Conservation (phyloP, 2,113 vertebrate genomes). For the Erinaceus europaeus region DNA sequence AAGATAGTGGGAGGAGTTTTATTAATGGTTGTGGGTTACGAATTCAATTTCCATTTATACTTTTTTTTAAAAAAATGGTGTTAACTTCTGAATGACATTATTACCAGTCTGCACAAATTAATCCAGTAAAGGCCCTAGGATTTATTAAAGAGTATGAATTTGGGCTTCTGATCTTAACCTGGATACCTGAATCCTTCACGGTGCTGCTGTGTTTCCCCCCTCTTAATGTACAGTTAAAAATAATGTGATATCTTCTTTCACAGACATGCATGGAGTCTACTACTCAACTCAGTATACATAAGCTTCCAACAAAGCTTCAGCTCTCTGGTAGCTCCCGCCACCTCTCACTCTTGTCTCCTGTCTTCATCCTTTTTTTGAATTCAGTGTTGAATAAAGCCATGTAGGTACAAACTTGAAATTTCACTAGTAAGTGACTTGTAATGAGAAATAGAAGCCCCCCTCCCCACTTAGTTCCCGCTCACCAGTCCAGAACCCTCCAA, state of each 20-base stretch:
- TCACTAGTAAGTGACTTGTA: constrained; percentile 1
- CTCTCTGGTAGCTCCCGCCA: constrained; percentile 24
- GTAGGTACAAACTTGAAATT: not conserved
- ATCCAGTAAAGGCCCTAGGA: not conserved
- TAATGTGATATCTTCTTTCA: not conserved
- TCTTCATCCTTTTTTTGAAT: constrained; percentile 12
- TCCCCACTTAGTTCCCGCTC: not conserved
- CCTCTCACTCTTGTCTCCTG: not conserved
- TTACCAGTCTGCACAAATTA: not conserved
- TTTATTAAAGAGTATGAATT: constrained; percentile 43
- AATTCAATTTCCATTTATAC: not conserved
- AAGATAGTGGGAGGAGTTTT: not conserved
- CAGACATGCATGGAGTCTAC: not conserved
- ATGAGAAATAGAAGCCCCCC: constrained; percentile 26
- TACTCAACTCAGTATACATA: not conserved
- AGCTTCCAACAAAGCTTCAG: not conserved
- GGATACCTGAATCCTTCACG: not conserved
- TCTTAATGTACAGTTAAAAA: not conserved
- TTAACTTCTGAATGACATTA: constrained; percentile 3
- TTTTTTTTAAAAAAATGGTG: constrained; percentile 3
- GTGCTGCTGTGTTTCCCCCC: not conserved
- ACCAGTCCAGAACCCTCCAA: not conserved
- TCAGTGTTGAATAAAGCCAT: constrained; percentile 41
- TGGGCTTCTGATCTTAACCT: constrained; percentile 2
- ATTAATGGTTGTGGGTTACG: not conserved